phyloP scores from a whole-genome alignment of 2,113 vertebrate species.

The Toxotes chatareus region DNA sequence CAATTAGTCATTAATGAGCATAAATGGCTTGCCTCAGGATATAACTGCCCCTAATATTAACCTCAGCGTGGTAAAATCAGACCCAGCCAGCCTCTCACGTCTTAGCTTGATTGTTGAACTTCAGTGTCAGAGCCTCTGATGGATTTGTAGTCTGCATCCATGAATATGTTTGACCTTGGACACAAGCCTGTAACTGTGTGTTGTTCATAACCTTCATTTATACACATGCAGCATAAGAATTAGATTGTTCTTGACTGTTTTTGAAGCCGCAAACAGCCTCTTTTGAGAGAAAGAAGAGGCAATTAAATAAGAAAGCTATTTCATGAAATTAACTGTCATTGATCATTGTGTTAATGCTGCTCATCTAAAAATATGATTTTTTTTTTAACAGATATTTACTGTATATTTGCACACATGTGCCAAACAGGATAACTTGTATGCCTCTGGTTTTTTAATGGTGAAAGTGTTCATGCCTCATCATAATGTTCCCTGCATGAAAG shows the following conservation, averaged over 20 bases:
- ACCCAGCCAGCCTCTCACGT: constrained; percentile 21
- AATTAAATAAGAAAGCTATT: background rate
- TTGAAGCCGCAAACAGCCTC: background rate
- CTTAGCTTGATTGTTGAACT: constrained; percentile 35
- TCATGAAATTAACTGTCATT: background rate
- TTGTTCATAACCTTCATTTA: background rate
- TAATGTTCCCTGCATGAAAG: background rate
- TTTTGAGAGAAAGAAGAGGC: background rate
- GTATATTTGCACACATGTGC: background rate
- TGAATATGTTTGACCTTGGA: constrained; percentile 37
- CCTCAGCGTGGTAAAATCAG: constrained; percentile 40
- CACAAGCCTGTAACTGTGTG: constrained; percentile 20
- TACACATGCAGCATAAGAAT: background rate
- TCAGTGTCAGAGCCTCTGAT: constrained; percentile 37
- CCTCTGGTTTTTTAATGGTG: background rate
- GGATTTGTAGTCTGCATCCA: constrained; percentile 29
- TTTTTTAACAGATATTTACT: background rate
- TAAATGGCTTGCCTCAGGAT: constrained; percentile 55
- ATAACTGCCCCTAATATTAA: constrained; percentile 55
- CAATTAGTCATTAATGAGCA: constrained; percentile 71
- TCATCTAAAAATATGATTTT: background rate
- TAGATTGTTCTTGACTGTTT: background rate
- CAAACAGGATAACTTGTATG: background rate
- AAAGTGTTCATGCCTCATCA: background rate
- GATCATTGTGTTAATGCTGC: background rate